phyloP scores from a whole-genome alignment of 2,888 invertebrate genomes.

The Lasius platythorax region DNA sequence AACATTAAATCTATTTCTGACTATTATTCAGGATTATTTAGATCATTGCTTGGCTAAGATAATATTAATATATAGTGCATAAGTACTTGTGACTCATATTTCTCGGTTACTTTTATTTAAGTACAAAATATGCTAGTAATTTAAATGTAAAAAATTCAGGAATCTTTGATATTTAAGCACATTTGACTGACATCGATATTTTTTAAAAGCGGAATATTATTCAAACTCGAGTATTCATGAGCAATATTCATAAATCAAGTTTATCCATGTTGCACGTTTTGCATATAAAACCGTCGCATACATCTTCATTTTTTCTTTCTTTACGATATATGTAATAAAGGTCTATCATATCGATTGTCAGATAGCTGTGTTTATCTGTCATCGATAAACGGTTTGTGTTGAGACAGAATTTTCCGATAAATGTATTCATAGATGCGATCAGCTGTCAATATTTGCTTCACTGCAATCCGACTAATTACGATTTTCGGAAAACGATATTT shows the following conservation, averaged over 20 bases:
- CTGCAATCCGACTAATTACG: conserved; percentile 21
- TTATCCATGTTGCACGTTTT: not conserved
- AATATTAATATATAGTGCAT: not conserved
- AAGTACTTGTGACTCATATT: not conserved
- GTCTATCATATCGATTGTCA: not conserved
- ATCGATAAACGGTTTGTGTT: not conserved
- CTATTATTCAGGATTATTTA: not conserved
- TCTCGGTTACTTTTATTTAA: not conserved
- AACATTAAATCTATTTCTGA: not conserved
- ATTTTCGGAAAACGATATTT: conserved; percentile 33
- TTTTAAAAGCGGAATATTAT: not conserved
- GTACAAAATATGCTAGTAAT: not conserved
- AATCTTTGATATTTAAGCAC: not conserved
- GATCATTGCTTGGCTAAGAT: not conserved
- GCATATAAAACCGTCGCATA: not conserved
- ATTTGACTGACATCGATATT: not conserved
- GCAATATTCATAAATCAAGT: conserved; percentile 18
- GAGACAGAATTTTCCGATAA: conserved; percentile 19
- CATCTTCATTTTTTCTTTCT: conserved; percentile 5
- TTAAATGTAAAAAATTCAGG: not conserved
- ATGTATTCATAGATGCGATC: conserved; percentile 7
- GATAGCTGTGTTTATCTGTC: not conserved
- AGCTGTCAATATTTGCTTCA: conserved; percentile 33
- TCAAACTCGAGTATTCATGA: not conserved
- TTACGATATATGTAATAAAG: not conserved